phyloP scores from a whole-genome alignment of 2,113 vertebrate genomes.

The Camelus dromedarius region DNA sequence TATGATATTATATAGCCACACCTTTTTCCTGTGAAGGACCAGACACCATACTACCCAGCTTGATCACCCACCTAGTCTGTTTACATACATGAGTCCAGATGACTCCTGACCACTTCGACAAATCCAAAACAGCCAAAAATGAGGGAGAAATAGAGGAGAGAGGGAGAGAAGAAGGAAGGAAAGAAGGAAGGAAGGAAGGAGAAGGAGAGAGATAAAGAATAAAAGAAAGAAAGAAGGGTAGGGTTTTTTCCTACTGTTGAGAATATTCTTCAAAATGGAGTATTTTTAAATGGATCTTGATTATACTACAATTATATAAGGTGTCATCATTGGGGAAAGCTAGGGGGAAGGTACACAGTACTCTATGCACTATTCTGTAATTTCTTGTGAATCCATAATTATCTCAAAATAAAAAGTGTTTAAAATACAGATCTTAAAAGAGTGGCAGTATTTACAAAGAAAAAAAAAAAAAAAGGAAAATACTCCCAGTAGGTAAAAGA shows the following conservation, averaged over 20 bases:
- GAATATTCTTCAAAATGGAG: slow-evolving; percentile 13
- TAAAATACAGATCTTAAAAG: not conserved
- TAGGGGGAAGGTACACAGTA: not conserved
- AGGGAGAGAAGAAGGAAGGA: not conserved
- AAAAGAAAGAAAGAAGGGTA: not conserved
- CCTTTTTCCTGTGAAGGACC: not conserved
- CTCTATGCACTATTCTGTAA: not conserved
- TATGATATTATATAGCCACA: not conserved
- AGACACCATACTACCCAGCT: not conserved
- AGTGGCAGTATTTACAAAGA: slow-evolving; percentile 46
- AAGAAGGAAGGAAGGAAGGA: not conserved
- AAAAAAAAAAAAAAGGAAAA: slow-evolving; percentile 22
- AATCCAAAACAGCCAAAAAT: not conserved
- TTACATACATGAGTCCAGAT: not conserved
- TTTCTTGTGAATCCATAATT: slow-evolving; percentile 17
- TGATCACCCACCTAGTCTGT: not conserved
- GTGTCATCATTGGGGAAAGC: not conserved
- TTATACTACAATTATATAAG: not conserved
- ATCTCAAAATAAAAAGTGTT: slow-evolving; percentile 33
- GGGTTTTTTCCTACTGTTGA: not conserved
- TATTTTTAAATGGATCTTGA: slow-evolving; percentile 3
- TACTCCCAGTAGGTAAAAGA: not conserved
- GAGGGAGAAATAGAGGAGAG: not conserved
- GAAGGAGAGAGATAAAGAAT: no score
- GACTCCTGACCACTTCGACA: slow-evolving; percentile 12